A percentile compares a stretch with the other conserved stretches of the same genome.
phyloP scores from a whole-genome alignment of 2,797 vertebrate genomes.

The Rhynchonycteris naso region DNA sequence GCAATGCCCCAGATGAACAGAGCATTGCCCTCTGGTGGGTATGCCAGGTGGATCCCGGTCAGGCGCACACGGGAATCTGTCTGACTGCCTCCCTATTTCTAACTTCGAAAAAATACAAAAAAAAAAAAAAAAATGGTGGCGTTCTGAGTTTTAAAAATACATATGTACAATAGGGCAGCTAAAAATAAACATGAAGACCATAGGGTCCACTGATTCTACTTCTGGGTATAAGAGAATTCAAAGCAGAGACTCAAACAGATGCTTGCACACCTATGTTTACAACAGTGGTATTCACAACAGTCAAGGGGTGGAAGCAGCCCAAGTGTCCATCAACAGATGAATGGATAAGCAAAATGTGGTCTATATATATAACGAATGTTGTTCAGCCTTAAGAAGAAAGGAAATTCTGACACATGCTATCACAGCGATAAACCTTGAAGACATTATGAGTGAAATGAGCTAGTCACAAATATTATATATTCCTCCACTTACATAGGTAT shows the following conservation, averaged over 20 bases:
- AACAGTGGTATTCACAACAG: background rate
- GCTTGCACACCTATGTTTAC: accelerated
- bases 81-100: too few species aligned
- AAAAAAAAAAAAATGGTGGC: background rate
- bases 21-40: too few species aligned
- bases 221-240: background rate
- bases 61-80: too few species aligned
- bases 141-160: conserved; percentile 14
- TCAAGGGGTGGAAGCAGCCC: too few species aligned
- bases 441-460: background rate
- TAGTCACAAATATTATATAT: background rate
- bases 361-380: background rate
- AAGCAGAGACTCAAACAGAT: background rate
- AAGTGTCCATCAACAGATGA: background rate
- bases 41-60: too few species aligned
- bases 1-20: too few species aligned
- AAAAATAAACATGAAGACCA: background rate
- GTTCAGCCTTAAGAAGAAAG: background rate
- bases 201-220: background rate
- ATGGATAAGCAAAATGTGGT: background rate
- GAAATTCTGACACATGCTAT: background rate
- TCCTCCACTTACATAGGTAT: background rate
- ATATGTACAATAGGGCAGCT: background rate
- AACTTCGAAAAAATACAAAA: too few species aligned
- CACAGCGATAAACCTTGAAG: background rate